Evolutionary conservation across 1,140 invertebrate species (phyloP), one percentile per base, ranked within the genome.

Genomic region (Thrips palmi): DNA sequence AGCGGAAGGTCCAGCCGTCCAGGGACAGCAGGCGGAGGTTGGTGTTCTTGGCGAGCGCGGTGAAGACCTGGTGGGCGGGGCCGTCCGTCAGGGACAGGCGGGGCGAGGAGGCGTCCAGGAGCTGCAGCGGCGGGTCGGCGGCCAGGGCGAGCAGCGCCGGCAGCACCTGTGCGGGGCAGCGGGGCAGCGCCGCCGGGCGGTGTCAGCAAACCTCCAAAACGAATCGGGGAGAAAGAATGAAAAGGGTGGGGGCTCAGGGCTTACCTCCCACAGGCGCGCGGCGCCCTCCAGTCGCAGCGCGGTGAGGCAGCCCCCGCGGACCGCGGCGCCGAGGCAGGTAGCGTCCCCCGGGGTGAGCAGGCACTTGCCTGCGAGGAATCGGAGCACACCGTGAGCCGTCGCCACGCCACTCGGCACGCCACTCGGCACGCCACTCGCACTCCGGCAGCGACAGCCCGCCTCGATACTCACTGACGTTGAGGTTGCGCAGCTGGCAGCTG

Each of bases 1-100:
- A 59, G 39, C 64, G 54, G 36, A 68, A 63, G 14, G 61, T 68
- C 66, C 67, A 68, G 24, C 65, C 65, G 40, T 67, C 65, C 21
- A 68, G 48, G 37, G 60, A 63, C 12, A 69, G 53, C 3, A 67
- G 51, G 12, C 63, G 49, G 0, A 68, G 54, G 5, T 59, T 64
- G 2, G 47, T 51, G 45, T 67, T 68, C 34, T 62, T 60, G 5
- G 58, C 56, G 4, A 70, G 50, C 11, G 64, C 58, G 41, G 63
- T 58, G 29, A 62, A 60, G 1, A 64, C 53, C 14, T 68, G 53
- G 37, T 64, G 60, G 4, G 65, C 59, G n/a, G 63, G 63, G 43
- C 59, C 61, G 49, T 68, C 65, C 8, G 63, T 64, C 33, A 67
- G 48, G n/a, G 61, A 55, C 5, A 68, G 46, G 39, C 65, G 52